phyloP scores from a whole-genome alignment of 2,113 vertebrate species.

The Dinomys branickii region DNA sequence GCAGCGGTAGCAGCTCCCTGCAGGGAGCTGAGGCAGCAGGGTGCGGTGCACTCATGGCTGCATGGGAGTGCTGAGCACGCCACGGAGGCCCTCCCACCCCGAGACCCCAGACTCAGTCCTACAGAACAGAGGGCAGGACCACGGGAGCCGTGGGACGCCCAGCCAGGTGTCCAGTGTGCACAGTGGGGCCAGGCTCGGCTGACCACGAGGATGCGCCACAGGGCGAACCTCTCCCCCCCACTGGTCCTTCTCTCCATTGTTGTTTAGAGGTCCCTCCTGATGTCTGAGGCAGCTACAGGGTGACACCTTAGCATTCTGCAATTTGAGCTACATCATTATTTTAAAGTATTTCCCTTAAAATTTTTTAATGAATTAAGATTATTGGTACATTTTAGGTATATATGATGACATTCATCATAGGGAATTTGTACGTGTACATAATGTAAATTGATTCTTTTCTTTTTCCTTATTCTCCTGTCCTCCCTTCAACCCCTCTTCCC shows the following conservation, averaged over 20 bases:
- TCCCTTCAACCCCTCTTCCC: too few relatives aligned
- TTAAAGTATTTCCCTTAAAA: conserved; percentile 6
- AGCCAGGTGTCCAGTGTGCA: neutral
- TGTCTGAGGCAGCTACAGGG: neutral
- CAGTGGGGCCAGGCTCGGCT: neutral
- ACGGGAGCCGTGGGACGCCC: neutral
- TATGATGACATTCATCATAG: too few relatives aligned
- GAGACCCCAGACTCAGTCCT: neutral
- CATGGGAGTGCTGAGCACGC: neutral
- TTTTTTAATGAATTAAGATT: neutral
- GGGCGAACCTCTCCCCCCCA: neutral
- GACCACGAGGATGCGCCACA: neutral
- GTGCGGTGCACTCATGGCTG: neutral
- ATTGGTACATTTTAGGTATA: too few relatives aligned
- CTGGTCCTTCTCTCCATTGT: neutral
- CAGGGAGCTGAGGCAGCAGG: neutral
- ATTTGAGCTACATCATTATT: neutral
- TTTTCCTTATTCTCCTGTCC: too few relatives aligned
- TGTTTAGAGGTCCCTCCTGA: neutral
- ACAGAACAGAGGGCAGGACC: neutral
- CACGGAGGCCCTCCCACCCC: neutral
- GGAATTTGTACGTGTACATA: too few relatives aligned
- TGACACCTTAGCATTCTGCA: neutral
- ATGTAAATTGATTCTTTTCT: too few relatives aligned
- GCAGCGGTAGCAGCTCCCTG: neutral